Percentiles rank a stretch among this genome's conserved stretches.
Conservation (phyloP, 2,113 vertebrate genomes). For the Limanda limanda region DNA sequence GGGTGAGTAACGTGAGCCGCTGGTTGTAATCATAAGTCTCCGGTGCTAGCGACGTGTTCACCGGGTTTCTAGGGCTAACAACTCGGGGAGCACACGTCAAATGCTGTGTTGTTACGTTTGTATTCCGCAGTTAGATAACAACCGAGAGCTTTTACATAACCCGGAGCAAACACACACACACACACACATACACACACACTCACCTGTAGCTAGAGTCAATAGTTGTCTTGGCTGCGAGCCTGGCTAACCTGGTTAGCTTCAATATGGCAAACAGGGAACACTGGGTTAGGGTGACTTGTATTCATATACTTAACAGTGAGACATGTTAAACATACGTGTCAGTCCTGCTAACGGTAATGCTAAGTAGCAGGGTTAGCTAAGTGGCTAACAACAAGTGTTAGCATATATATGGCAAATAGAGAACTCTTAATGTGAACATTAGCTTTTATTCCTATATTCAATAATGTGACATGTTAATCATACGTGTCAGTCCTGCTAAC, state of each 20-base stretch:
- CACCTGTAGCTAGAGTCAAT: constrained; percentile 73
- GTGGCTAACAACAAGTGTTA: not conserved
- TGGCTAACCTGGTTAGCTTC: constrained; percentile 1
- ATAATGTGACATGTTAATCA: no score
- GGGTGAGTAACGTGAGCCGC: constrained; percentile 66
- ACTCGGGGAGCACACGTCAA: not conserved
- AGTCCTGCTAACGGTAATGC: not conserved
- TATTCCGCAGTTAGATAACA: constrained; percentile 20
- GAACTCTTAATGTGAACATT: no score
- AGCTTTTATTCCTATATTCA: no score
- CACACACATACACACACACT: constrained; percentile 77
- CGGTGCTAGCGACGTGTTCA: constrained; percentile 13
- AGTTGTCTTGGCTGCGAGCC: constrained; percentile 23
- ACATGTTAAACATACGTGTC: not conserved
- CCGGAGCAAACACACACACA: constrained; percentile 69
- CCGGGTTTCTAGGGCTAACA: not conserved
- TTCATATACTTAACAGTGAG: not conserved
- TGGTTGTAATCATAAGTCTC: constrained; percentile 7
- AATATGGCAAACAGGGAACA: not conserved
- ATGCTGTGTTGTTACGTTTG: not conserved
- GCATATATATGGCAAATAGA: not conserved
- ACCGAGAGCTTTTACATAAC: constrained; percentile 35
- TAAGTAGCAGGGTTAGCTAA: not conserved
- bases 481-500: no score
- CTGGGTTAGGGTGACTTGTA: no score